Conservation (phyloP, 2,888 invertebrate genomes). For the Melanargia galathea region DNA sequence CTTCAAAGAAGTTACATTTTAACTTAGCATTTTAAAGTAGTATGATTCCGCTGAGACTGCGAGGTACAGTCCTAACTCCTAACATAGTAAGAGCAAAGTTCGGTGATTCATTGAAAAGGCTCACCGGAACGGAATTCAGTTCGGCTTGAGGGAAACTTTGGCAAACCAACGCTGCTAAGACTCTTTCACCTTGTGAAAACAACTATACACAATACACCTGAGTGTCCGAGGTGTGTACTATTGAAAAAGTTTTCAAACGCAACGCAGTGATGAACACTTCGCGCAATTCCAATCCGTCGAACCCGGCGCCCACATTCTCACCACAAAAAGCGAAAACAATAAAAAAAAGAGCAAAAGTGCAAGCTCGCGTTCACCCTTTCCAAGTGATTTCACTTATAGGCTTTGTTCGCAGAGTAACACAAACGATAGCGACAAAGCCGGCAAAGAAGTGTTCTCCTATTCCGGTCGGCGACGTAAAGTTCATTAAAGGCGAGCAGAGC, state of each 20-base stretch:
- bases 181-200: too few species aligned
- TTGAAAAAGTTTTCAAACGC: constrained; percentile 9
- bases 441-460: constrained; percentile 77
- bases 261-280: constrained; percentile 6
- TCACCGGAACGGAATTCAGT: too few species aligned
- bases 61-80: too few species aligned
- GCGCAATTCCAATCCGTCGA: constrained; percentile 17
- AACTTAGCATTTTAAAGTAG: too few species aligned
- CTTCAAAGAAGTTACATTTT: too few species aligned
- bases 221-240: constrained; percentile 1
- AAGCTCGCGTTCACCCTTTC: constrained; percentile 66
- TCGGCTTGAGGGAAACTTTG: too few species aligned
- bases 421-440: constrained; percentile 69
- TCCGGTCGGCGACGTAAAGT: constrained; percentile 78
- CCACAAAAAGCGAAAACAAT: constrained; percentile 65
- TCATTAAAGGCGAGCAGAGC: constrained; percentile 79
- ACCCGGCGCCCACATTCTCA: constrained; percentile 21
- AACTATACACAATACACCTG: too few species aligned
- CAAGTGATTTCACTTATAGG: constrained; percentile 68
- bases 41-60: too few species aligned
- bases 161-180: too few species aligned
- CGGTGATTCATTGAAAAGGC: too few species aligned
- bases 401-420: constrained; percentile 73
- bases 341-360: constrained; percentile 64
- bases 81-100: too few species aligned